These are phyloP conservation scores for Clunio marinus DNA, from an alignment of 2,888 invertebrate genomes.

Conservation along the genomic window DNA sequence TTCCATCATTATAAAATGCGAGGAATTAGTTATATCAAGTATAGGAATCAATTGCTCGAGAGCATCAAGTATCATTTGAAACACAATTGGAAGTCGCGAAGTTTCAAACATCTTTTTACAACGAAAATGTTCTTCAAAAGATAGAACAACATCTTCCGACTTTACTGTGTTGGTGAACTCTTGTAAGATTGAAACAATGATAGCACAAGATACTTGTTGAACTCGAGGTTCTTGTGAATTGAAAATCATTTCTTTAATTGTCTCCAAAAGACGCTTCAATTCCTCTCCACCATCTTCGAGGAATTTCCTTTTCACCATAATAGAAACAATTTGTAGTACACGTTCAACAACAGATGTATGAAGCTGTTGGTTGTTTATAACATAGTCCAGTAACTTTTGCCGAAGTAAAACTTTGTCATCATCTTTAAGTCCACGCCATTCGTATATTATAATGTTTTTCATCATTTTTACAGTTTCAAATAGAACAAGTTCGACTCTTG, in stretches of 20 bases:
- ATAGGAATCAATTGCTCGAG: slow-evolving; percentile 38
- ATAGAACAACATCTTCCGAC: slow-evolving; percentile 79
- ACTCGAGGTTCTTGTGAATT: slow-evolving; percentile 55
- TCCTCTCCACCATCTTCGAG: slow-evolving; percentile 69
- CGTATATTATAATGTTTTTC: slow-evolving; percentile 75
- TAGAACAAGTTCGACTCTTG: slow-evolving; percentile 70
- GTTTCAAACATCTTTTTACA: slow-evolving; percentile 82
- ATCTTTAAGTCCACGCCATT: slow-evolving; percentile 72
- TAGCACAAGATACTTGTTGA: slow-evolving; percentile 75
- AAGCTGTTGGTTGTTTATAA: slow-evolving; percentile 60
- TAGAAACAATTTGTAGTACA: slow-evolving; percentile 67
- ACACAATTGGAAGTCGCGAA: slow-evolving; percentile 73
- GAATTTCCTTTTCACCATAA: slow-evolving; percentile 80
- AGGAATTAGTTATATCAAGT: slow-evolving; percentile 54
- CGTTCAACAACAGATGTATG: slow-evolving; percentile 61
- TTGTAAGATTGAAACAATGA: slow-evolving; percentile 78
- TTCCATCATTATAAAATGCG: slow-evolving; percentile 53
- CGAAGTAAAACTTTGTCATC: slow-evolving; percentile 66
- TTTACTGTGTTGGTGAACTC: slow-evolving; percentile 83
- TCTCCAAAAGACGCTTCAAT: slow-evolving; percentile 62
- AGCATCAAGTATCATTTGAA: slow-evolving; percentile 56
- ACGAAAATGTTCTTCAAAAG: slow-evolving; percentile 82
- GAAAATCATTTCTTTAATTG: slow-evolving; percentile 70
- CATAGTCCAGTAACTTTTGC: slow-evolving; percentile 74
- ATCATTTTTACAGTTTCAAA: slow-evolving; percentile 83